phyloP scores from a whole-genome alignment of 2,113 vertebrate species.

The Pelobates fuscus region DNA sequence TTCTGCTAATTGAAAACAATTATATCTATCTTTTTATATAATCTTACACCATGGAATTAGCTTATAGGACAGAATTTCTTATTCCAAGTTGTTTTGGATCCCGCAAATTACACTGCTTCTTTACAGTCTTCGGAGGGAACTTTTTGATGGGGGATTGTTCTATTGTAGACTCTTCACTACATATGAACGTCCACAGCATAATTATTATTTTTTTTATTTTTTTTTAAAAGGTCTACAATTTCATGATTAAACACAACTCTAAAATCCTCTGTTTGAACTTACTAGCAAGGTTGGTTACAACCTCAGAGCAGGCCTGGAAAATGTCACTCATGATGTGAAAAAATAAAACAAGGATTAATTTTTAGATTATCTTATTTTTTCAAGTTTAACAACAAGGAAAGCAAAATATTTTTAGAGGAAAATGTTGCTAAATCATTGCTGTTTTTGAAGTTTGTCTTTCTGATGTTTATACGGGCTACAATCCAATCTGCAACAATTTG shows the following conservation, averaged over 20 bases:
- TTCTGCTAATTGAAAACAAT: too few relatives aligned
- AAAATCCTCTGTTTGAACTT: neutral
- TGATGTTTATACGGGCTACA: slow-evolving; percentile 21
- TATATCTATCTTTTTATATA: too few relatives aligned
- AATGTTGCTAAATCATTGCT: slow-evolving; percentile 19
- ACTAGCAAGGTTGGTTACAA: neutral
- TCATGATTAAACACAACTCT: neutral
- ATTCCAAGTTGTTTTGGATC: too few relatives aligned
- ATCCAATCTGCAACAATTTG: slow-evolving; percentile 12
- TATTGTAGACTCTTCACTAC: too few relatives aligned
- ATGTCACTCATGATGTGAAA: neutral
- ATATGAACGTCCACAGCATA: too few relatives aligned
- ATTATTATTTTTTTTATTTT: too few relatives aligned
- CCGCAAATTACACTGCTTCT: too few relatives aligned
- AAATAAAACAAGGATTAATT: slow-evolving; percentile 10
- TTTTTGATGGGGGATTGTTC: too few relatives aligned
- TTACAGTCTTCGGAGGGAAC: too few relatives aligned
- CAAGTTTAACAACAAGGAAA: slow-evolving; percentile 23
- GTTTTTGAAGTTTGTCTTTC: slow-evolving; percentile 24
- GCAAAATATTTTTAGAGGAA: slow-evolving; percentile 38
- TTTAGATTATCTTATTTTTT: slow-evolving; percentile 33
- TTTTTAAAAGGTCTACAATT: neutral
- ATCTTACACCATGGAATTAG: too few relatives aligned
- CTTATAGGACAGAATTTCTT: too few relatives aligned
- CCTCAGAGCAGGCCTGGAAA: slow-evolving; percentile 6